Base-by-base conservation (phyloP, 2,888 invertebrate species). In the Nomada lathburiana region DNA sequence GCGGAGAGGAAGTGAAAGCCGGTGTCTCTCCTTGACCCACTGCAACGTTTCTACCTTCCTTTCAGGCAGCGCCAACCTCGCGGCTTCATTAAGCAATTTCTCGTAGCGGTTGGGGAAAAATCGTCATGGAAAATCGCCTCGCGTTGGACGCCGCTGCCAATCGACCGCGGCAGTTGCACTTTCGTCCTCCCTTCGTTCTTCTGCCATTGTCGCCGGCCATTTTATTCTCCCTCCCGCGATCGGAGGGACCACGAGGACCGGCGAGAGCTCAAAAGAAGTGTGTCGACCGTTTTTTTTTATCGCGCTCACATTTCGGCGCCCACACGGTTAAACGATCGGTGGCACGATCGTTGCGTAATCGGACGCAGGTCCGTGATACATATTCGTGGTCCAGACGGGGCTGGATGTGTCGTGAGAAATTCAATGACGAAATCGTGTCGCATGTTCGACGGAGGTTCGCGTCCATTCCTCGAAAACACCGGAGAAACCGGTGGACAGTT, bases 1-100 rank as follows among this genome's bases (percentile, higher is more conserved):
- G 90, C 90, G 90, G 91, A 93, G 93, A 94, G 94, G 94, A 93
- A 93, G 93, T 93, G 94, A 94, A 94, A 93, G 93, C 94, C 91
- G 86, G 89, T 89, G 89, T 93, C 93, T 94, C 93, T 93, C 93
- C 94, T 93, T 93, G 93, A 93, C 94, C 93, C 94, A 93, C 93
- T 93, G 93, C 92, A 93, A 92, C 91, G 92, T 93, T 93, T 93
- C 93, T 93, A 93, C 93, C 93, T 94, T 93, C 93, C 92, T 94
- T 93, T 93, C 92, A 92, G 91, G 91, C 90, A 91, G 90, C 89
- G 90, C 91, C 90, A 89, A 89, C 86, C 84, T 83, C 85, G 85
- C 92, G 90, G 91, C 91, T 93, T 93, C 93, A 93, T 93, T 93
- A 93, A 93, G 93, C 93, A 93, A 93, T 93, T 92, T 92, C 92